Conservation (phyloP, 2,888 invertebrate genomes). For the Sarcophaga subvicina region DNA sequence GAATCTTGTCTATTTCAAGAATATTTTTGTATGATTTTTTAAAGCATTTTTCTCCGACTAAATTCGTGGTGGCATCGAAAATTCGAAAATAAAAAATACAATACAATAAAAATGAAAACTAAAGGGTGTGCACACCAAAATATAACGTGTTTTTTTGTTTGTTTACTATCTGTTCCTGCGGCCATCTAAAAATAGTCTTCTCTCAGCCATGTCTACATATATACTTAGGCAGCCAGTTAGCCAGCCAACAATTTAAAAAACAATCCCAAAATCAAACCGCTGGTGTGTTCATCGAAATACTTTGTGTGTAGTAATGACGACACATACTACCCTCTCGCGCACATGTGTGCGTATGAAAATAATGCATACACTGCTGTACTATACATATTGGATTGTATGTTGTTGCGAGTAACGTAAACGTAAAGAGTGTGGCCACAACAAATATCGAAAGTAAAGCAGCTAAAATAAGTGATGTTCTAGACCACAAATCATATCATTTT, state of each 20-base stretch:
- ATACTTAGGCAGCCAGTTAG: conserved; percentile 18
- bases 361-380: not conserved
- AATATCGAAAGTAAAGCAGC: too few species aligned
- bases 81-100: not conserved
- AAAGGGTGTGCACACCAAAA: conserved; percentile 21
- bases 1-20: not conserved
- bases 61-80: conserved; percentile 22
- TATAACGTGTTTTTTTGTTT: not conserved
- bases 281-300: not conserved
- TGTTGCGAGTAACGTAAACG: too few species aligned
- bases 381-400: too few species aligned
- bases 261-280: conserved; percentile 22
- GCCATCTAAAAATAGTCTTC: conserved; percentile 60
- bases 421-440: too few species aligned
- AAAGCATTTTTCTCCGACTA: not conserved
- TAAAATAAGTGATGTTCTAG: too few species aligned
- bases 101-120: not conserved
- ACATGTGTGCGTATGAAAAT: not conserved
- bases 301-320: not conserved
- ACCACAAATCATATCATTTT: too few species aligned
- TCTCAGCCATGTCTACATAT: conserved; percentile 37
- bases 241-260: conserved; percentile 31
- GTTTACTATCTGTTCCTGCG: conserved; percentile 32
- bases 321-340: too few species aligned
- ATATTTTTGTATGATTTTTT: not conserved